Evolutionary conservation across 2,888 invertebrate species (phyloP).

Genomic region (Rugalucina vietnamica): DNA sequence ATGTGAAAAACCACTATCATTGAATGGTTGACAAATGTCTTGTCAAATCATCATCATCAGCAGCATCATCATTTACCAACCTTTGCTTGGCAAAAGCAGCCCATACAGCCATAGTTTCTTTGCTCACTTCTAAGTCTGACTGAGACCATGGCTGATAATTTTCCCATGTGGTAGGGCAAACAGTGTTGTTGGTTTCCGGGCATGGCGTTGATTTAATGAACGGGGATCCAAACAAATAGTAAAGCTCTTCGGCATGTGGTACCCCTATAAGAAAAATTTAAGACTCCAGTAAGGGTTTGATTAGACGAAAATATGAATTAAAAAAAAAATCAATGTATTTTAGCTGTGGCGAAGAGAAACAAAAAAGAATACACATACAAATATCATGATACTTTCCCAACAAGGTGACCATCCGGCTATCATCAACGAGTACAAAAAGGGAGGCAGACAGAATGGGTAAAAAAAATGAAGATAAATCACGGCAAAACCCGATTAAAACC

Average conservation of each 20-base stretch:
- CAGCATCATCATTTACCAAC: conserved; percentile 31
- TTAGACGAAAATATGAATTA: neutral
- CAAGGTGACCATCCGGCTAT: too few species aligned
- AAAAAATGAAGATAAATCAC: too few species aligned
- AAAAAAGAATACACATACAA: too few species aligned
- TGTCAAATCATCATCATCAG: too few species aligned
- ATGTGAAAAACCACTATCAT: too few species aligned
- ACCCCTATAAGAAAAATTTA: conserved; percentile 50
- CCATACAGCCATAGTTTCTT: conserved; percentile 52
- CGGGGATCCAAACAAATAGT: conserved; percentile 65
- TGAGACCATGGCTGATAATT: conserved; percentile 54
- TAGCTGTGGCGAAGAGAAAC: too few species aligned
- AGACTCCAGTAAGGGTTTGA: neutral
- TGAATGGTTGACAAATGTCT: too few species aligned
- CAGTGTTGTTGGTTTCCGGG: conserved; percentile 35
- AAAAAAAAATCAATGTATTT: neutral
- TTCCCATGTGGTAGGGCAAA: conserved; percentile 55
- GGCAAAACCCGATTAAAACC: too few species aligned
- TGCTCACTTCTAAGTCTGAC: conserved; percentile 45
- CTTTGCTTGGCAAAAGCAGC: conserved; percentile 50
- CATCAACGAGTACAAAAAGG: too few species aligned
- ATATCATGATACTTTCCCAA: too few species aligned
- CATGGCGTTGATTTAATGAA: conserved; percentile 50
- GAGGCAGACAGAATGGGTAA: too few species aligned
- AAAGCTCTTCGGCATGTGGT: conserved; percentile 63